These are phyloP conservation scores for Galleria mellonella DNA, from an alignment of 1,140 invertebrate genomes.

Conservation along the genomic window DNA sequence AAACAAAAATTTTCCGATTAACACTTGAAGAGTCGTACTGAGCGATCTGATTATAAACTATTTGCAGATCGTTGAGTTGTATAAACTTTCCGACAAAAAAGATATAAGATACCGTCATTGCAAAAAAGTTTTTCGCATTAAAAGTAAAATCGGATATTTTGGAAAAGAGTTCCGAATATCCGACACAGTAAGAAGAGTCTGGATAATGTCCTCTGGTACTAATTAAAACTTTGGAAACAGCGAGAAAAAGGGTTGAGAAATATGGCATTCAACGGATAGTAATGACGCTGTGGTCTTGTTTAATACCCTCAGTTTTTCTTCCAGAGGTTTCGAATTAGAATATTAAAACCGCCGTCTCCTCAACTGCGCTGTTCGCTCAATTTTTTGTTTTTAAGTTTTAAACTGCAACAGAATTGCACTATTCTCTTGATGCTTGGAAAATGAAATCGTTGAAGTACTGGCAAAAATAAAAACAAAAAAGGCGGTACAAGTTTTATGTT, in stretches of 20 bases:
- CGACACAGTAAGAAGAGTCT: conserved; percentile 45
- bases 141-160: conserved; percentile 40
- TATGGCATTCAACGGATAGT: conserved; percentile 63
- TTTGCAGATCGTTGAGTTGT: conserved; percentile 9
- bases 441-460: not conserved
- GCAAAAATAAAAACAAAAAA: not conserved
- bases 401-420: conserved; percentile 1
- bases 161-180: conserved; percentile 24
- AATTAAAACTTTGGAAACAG: conserved; percentile 69
- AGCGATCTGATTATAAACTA: conserved; percentile 31
- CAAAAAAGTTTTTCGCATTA: conserved; percentile 28
- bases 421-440: not conserved
- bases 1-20: no score
- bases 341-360: conserved; percentile 27
- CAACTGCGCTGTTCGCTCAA: not conserved
- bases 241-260: conserved; percentile 68
- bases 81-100: conserved; percentile 7
- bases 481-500: not conserved
- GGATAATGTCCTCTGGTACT: conserved; percentile 71
- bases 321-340: conserved; percentile 36
- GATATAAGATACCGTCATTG: conserved; percentile 18
- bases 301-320: conserved; percentile 60
- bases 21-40: not conserved
- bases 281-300: conserved; percentile 53
- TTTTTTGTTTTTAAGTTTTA: not conserved